A percentile compares a stretch with the other conserved stretches of the same genome.
These are phyloP conservation scores for Ammodytes dubius DNA, from an alignment of 2,113 vertebrate species.

Conservation along the genomic window DNA sequence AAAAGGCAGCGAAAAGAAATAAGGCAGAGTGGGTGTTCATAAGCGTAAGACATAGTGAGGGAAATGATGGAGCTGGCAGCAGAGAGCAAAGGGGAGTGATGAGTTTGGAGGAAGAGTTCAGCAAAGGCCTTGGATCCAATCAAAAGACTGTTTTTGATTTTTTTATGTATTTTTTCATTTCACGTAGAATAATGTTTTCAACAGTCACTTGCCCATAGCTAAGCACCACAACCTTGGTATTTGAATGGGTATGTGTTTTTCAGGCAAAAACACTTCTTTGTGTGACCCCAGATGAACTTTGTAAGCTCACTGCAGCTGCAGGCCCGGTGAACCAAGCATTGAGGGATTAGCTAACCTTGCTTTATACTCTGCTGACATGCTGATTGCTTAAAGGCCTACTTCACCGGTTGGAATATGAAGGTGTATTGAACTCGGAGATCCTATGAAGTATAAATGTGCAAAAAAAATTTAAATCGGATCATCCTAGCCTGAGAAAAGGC, in stretches of 20 bases:
- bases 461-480: too few relatives aligned
- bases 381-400: constrained; percentile 38
- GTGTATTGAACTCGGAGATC: too few relatives aligned
- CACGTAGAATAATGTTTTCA: constrained; percentile 70
- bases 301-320: constrained; percentile 37
- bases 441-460: too few relatives aligned
- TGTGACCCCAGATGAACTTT: constrained; percentile 57
- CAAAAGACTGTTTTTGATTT: constrained; percentile 67
- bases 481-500: too few relatives aligned
- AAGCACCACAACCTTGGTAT: constrained; percentile 54
- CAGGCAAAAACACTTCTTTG: constrained; percentile 59
- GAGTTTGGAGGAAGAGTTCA: constrained; percentile 76
- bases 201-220: constrained; percentile 58
- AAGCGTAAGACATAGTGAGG: constrained; percentile 35
- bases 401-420: too few relatives aligned
- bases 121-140: constrained; percentile 74
- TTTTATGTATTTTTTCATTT: constrained; percentile 68
- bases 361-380: constrained; percentile 26
- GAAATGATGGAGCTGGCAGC: constrained; percentile 65
- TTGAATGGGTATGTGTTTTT: constrained; percentile 51
- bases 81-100: constrained; percentile 71
- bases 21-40: constrained; percentile 46
- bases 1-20: constrained; percentile 20
- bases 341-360: constrained; percentile 54
- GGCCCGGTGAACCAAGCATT: constrained; percentile 9